Percentiles rank a stretch among this genome's conserved stretches.
These are phyloP conservation scores for Eulithis testata DNA, from an alignment of 2,888 invertebrate genomes.

Conservation along the genomic window DNA sequence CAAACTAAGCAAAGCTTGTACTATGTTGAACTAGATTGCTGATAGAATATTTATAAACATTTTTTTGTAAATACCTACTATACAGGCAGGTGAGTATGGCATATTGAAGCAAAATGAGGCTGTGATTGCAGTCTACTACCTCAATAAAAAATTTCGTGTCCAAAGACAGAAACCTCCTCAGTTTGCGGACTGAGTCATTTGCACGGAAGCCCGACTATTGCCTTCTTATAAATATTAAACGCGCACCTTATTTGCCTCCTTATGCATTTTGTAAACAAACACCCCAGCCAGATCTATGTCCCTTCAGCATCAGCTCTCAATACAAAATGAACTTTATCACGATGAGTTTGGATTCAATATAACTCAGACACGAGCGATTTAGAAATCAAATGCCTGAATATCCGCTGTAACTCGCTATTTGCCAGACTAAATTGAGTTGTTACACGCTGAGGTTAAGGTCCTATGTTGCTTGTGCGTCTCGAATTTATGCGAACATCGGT, in stretches of 20 bases:
- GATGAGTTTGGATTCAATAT: constrained; percentile 9
- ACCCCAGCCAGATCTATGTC: constrained; percentile 27
- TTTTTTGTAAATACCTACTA: no score
- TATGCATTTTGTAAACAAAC: constrained; percentile 60
- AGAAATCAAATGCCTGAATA: background rate
- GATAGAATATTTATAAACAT: no score
- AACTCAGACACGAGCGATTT: background rate
- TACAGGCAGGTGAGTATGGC: no score
- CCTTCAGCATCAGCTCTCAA: constrained; percentile 6
- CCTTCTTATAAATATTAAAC: constrained; percentile 59
- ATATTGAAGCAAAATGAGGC: no score
- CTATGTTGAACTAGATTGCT: no score
- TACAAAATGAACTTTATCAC: constrained; percentile 19
- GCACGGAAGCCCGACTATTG: constrained; percentile 41
- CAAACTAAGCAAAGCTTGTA: no score
- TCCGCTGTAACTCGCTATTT: background rate
- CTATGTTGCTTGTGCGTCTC: background rate
- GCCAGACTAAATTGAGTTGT: constrained; percentile 6
- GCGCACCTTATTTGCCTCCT: constrained; percentile 51
- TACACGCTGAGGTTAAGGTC: constrained; percentile 5
- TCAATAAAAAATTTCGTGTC: background rate
- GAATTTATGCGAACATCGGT: background rate
- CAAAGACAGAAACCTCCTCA: constrained; percentile 9
- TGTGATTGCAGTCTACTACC: no score
- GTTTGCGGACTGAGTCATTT: constrained; percentile 33